Percentiles rank a stretch among this genome's conserved stretches.
phyloP scores from a whole-genome alignment of 2,888 invertebrate species.

The Epinotia brunnichana region DNA sequence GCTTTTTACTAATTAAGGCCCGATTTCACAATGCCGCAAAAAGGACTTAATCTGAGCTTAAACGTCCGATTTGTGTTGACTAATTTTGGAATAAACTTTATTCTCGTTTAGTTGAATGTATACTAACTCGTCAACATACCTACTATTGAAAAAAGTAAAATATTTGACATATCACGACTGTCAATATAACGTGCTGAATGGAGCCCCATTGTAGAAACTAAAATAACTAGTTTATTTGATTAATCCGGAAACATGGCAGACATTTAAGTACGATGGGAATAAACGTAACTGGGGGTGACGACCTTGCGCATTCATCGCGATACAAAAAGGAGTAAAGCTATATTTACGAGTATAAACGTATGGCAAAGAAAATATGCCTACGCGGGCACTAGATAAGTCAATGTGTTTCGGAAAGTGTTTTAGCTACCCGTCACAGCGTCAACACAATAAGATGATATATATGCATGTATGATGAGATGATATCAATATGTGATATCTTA shows the following conservation, averaged over 20 bases:
- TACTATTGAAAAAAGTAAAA: not conserved
- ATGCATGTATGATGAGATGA: too few relatives aligned
- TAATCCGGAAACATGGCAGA: not conserved
- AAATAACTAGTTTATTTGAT: not conserved
- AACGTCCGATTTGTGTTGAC: not conserved
- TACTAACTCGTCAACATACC: too few relatives aligned
- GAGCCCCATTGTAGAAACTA: not conserved
- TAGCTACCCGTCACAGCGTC: too few relatives aligned
- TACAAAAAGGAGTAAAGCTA: constrained; percentile 13
- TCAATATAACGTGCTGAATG: not conserved
- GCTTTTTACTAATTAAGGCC: not conserved
- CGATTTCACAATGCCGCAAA: not conserved
- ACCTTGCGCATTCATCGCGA: not conserved
- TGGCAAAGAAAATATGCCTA: constrained; percentile 5
- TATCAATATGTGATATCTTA: too few relatives aligned
- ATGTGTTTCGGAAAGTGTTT: not conserved
- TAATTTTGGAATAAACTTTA: too few relatives aligned
- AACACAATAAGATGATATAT: too few relatives aligned
- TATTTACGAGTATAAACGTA: not conserved
- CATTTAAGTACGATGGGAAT: not conserved
- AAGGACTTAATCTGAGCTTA: not conserved
- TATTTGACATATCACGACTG: not conserved
- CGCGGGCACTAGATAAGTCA: not conserved
- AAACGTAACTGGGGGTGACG: not conserved
- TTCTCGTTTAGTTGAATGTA: too few relatives aligned